A percentile compares a stretch with the other conserved stretches of the same genome.
Evolutionary conservation across 2,797 vertebrate species (phyloP).

Genomic region (Dipus sagitta): DNA sequence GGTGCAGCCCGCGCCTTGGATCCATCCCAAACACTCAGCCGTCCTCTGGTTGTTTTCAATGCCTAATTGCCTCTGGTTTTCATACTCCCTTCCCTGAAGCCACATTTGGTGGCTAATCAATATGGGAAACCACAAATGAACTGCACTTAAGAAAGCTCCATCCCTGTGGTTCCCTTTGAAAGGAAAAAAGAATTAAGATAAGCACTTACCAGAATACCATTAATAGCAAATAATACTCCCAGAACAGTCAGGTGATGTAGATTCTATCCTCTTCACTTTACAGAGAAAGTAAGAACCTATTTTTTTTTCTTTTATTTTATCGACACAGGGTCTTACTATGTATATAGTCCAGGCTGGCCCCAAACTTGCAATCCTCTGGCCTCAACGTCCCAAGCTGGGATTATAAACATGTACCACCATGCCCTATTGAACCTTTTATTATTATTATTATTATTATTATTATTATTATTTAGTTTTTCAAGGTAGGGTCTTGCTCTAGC

Average conservation of each 20-base stretch:
- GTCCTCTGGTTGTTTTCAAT: slow-evolving; percentile 62
- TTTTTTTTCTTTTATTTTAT: neutral
- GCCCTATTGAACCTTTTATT: neutral
- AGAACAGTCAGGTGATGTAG: neutral
- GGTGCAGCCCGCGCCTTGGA: slow-evolving; percentile 32
- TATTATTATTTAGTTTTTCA: too few species aligned
- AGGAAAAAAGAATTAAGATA: slow-evolving; percentile 47
- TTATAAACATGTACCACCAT: neutral
- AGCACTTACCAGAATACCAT: slow-evolving; percentile 59
- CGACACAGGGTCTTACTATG: neutral
- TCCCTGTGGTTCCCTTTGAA: slow-evolving; percentile 45
- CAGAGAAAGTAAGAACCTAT: slow-evolving; percentile 14
- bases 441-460: too few species aligned
- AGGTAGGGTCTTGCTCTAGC: too few species aligned
- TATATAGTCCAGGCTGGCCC: neutral
- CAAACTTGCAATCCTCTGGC: neutral
- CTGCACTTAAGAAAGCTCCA: slow-evolving; percentile 59
- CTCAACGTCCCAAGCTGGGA: neutral
- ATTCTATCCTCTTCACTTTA: neutral
- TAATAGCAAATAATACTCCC: slow-evolving; percentile 32
- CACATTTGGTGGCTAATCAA: slow-evolving; percentile 75
- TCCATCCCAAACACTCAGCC: slow-evolving; percentile 4
- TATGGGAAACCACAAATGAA: slow-evolving; percentile 77
- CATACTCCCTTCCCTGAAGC: slow-evolving; percentile 68
- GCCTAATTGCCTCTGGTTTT: slow-evolving; percentile 74